phyloP scores from a whole-genome alignment of 2,797 vertebrate genomes.

The Pelodytes ibericus region DNA sequence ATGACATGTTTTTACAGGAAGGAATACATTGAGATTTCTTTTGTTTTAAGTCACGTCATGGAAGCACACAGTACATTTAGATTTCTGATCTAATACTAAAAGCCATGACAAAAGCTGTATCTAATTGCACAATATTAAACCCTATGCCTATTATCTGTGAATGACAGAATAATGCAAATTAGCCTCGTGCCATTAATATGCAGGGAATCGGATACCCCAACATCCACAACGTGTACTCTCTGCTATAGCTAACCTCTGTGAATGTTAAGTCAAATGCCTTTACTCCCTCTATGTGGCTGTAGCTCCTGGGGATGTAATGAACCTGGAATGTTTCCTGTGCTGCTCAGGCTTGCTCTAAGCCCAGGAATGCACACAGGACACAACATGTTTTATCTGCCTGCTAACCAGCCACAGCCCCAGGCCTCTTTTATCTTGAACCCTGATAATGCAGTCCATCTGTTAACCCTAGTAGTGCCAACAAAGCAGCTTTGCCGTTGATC shows the following conservation, averaged over 20 bases:
- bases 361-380: constrained; percentile 86
- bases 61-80: too few relatives aligned
- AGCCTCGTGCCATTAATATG: too few relatives aligned
- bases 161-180: not conserved
- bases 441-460: constrained; percentile 19
- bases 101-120: too few relatives aligned
- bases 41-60: too few relatives aligned
- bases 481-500: not conserved
- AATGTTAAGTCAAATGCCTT: constrained; percentile 15
- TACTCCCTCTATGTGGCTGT: constrained; percentile 29
- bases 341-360: constrained; percentile 71
- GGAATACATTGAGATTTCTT: too few relatives aligned
- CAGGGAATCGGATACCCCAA: constrained; percentile 59
- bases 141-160: too few relatives aligned
- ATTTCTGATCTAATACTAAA: too few relatives aligned
- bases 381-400: constrained; percentile 71
- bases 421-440: constrained; percentile 35
- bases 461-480: constrained; percentile 16
- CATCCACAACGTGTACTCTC: constrained; percentile 68
- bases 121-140: too few relatives aligned
- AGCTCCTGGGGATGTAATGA: constrained; percentile 45
- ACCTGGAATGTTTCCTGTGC: constrained; percentile 78
- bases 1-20: too few relatives aligned
- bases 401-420: constrained; percentile 45
- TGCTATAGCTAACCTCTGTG: constrained; percentile 25